phyloP scores from a whole-genome alignment of 2,888 invertebrate genomes.

The Linnaemya vulpina region DNA sequence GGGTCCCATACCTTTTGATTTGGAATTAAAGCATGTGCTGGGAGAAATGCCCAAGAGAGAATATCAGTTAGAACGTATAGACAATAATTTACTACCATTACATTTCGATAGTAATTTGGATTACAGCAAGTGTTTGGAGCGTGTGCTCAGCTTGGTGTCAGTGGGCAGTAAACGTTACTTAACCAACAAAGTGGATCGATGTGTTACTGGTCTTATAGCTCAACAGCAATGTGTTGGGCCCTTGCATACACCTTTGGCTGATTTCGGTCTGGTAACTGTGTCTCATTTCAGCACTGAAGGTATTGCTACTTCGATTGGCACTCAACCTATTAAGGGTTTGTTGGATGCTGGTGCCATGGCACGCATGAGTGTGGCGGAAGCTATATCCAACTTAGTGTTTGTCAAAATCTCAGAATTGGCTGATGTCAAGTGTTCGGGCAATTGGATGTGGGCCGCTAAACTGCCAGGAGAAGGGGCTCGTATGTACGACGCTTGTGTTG shows the following conservation, averaged over 20 bases:
- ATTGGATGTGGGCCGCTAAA: slow-evolving; percentile 99
- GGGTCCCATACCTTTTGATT: slow-evolving; percentile 90
- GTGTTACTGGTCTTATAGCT: slow-evolving; percentile 96
- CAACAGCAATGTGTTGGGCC: slow-evolving; percentile 99
- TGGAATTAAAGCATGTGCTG: slow-evolving; percentile 94
- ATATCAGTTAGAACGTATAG: slow-evolving; percentile 82
- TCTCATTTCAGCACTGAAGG: slow-evolving; percentile 93
- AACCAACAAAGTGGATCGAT: slow-evolving; percentile 97
- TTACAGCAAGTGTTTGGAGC: slow-evolving; percentile 81
- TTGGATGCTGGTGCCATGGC: slow-evolving; percentile 93
- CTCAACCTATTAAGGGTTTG: slow-evolving; percentile 95
- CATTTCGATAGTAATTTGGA: slow-evolving; percentile 82
- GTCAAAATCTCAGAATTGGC: slow-evolving; percentile 86
- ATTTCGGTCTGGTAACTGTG: slow-evolving; percentile 95
- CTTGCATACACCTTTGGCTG: slow-evolving; percentile 96
- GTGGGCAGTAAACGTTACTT: slow-evolving; percentile 97
- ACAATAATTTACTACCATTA: slow-evolving; percentile 75
- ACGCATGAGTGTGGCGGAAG: slow-evolving; percentile 96
- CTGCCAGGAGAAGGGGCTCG: slow-evolving; percentile 95
- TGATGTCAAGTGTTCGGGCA: slow-evolving; percentile 99
- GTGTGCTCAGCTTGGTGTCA: slow-evolving; percentile 93
- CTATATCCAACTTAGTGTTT: slow-evolving; percentile 94
- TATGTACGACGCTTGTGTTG: slow-evolving; percentile 92
- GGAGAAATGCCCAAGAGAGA: slow-evolving; percentile 92
- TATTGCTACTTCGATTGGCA: slow-evolving; percentile 97